Conservation (phyloP, 2,797 vertebrate species). For the Acipenser transmontanus region DNA sequence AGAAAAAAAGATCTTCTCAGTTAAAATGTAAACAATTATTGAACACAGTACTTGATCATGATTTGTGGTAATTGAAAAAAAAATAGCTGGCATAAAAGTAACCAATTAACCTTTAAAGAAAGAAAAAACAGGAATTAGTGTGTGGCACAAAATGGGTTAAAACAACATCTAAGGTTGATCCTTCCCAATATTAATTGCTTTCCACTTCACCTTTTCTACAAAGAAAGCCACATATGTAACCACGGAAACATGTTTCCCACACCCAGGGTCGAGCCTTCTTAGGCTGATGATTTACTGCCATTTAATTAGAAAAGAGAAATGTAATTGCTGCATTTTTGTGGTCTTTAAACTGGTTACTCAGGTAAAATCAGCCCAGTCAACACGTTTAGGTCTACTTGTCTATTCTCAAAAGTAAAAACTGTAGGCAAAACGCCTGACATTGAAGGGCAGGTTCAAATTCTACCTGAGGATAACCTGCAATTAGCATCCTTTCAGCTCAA, state of each 20-base stretch:
- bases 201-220: background rate
- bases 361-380: background rate
- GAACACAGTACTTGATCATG: too few relatives aligned
- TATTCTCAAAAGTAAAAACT: slow-evolving; percentile 2
- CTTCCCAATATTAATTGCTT: too few relatives aligned
- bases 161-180: too few relatives aligned
- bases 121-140: too few relatives aligned
- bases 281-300: background rate
- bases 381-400: background rate
- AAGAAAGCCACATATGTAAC: background rate
- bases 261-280: background rate
- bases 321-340: slow-evolving; percentile 5
- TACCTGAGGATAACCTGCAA: background rate
- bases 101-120: too few relatives aligned
- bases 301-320: slow-evolving; percentile 3
- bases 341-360: slow-evolving; percentile 1
- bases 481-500: background rate
- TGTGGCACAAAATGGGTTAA: too few relatives aligned
- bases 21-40: too few relatives aligned
- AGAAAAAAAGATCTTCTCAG: too few relatives aligned
- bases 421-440: background rate
- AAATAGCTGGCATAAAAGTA: too few relatives aligned
- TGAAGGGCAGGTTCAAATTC: background rate
- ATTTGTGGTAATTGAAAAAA: too few relatives aligned
- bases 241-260: background rate